Evolutionary conservation across 2,797 vertebrate species (phyloP).

Genomic region (Galago senegalensis): DNA sequence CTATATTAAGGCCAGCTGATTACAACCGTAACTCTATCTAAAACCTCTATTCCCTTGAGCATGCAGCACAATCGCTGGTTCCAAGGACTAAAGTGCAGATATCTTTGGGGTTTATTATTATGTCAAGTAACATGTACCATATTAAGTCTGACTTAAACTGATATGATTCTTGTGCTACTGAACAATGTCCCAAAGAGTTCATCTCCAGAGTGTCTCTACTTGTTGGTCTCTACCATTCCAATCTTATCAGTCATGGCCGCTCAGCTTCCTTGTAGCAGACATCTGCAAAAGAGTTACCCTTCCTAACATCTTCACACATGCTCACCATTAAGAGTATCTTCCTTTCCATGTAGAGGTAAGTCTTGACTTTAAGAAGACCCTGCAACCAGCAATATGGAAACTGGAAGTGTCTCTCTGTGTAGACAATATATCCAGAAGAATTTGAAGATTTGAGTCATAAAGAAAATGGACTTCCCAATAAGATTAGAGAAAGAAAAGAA

Average conservation of each 20-base stretch:
- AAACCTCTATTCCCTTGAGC: background rate
- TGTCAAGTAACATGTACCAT: background rate
- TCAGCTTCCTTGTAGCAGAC: background rate
- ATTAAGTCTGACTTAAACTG: background rate
- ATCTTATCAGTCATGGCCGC: background rate
- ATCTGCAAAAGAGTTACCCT: background rate
- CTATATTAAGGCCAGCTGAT: background rate
- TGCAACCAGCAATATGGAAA: background rate
- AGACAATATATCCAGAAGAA: background rate
- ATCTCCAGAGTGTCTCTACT: background rate
- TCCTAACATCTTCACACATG: background rate
- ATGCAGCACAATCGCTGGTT: background rate
- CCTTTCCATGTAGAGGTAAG: background rate
- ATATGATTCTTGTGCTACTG: background rate
- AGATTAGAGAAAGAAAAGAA: background rate
- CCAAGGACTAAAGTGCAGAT: background rate
- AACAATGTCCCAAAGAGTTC: background rate
- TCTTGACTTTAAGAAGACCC: background rate
- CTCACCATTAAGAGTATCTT: background rate
- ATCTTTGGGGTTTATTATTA: background rate
- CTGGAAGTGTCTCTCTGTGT: background rate
- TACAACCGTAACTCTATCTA: background rate
- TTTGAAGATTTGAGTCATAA: background rate
- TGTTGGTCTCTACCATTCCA: background rate
- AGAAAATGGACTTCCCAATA: background rate